phyloP scores from a whole-genome alignment of 2,113 vertebrate species.

The Chrysemys picta region DNA sequence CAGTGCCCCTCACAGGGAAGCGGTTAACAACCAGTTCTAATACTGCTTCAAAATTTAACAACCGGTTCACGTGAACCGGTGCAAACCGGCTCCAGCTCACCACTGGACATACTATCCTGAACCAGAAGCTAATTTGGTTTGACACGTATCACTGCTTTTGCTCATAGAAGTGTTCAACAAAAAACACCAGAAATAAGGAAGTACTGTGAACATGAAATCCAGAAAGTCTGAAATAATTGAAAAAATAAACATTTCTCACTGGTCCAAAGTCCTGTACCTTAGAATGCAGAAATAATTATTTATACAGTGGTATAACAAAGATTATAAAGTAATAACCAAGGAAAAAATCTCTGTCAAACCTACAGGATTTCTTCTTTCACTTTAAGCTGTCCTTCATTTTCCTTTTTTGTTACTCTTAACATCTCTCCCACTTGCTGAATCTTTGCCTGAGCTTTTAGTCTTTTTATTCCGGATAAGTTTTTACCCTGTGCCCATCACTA shows the following conservation, averaged over 20 bases:
- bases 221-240: background rate
- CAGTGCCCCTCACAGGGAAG: too few relatives aligned
- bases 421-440: background rate
- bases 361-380: background rate
- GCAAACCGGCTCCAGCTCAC: too few relatives aligned
- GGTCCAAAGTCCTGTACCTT: background rate
- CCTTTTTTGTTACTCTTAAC: background rate
- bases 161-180: background rate
- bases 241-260: background rate
- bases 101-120: background rate
- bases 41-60: too few relatives aligned
- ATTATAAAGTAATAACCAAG: background rate
- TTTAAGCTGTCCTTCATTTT: background rate
- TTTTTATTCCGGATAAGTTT: background rate
- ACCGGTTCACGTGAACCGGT: too few relatives aligned
- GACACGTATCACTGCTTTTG: background rate
- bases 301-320: background rate
- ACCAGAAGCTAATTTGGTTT: background rate
- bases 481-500: background rate
- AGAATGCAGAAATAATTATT: background rate
- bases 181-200: background rate
- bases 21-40: too few relatives aligned
- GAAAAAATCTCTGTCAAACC: background rate
- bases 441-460: background rate
- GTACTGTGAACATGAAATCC: background rate